A percentile compares a stretch with the other conserved stretches of the same genome.
Evolutionary conservation across 2,888 invertebrate genomes (phyloP).

Genomic region (Zaprionus lineosus): DNA sequence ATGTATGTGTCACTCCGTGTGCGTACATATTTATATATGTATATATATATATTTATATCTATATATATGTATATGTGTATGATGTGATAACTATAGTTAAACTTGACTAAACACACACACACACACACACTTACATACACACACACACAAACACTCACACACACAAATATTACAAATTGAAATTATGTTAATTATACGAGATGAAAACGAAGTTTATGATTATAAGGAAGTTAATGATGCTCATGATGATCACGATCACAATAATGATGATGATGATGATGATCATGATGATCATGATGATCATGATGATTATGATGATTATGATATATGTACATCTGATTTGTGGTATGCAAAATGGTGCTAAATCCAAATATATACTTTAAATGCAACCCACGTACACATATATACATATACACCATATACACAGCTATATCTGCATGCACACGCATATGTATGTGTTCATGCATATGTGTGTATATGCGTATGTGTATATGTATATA

Average conservation of each 20-base stretch:
- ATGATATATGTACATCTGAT: constrained; percentile 45
- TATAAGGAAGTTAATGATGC: constrained; percentile 9
- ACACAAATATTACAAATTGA: constrained; percentile 66
- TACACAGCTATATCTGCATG: too few relatives aligned
- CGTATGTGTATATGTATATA: too few relatives aligned
- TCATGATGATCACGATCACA: not conserved
- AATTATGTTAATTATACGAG: constrained; percentile 70
- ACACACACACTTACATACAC: constrained; percentile 2
- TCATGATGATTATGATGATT: constrained; percentile 6
- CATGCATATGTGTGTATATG: too few relatives aligned
- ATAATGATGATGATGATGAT: constrained; percentile 7
- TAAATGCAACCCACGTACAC: constrained; percentile 38
- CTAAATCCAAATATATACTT: constrained; percentile 83
- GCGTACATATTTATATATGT: too few relatives aligned
- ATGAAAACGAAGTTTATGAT: constrained; percentile 17
- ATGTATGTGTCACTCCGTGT: too few relatives aligned
- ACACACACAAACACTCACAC: constrained; percentile 28
- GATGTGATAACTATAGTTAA: constrained; percentile 79
- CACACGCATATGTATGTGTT: too few relatives aligned
- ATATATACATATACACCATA: not conserved
- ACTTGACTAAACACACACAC: constrained; percentile 38
- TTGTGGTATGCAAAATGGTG: constrained; percentile 81
- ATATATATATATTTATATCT: too few relatives aligned
- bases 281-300: constrained; percentile 5
- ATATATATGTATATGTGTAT: too few relatives aligned